Evolutionary conservation across 2,888 invertebrate species (phyloP), one percentile per base, ranked within the genome.

Genomic region (Netelia virgata): DNA sequence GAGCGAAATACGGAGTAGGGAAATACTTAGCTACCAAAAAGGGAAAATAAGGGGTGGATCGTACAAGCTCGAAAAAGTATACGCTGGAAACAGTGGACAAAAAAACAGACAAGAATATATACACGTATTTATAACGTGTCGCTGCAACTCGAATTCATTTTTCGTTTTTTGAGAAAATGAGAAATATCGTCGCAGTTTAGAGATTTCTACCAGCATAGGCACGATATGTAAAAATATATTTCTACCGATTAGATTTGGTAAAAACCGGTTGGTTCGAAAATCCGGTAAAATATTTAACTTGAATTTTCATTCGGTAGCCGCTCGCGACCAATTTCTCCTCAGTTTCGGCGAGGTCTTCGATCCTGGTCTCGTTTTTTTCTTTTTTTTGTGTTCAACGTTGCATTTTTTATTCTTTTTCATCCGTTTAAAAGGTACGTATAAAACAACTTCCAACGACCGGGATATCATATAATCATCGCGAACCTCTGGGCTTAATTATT

Each of bases 301-400:
- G 69, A 64, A 75, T 83, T 83, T 72, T 69, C 76, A 83, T 79
- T 83, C 59, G 69, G 80, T 66, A 41, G 70, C 70, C 75, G 66
- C 53, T 73, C 59, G 73, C 75, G 64, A 28, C 47, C 68, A 59
- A 63, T 23, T 83, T 83, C 53, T 36, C 57, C 18, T n/a, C 50
- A 23, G 66, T 59, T 68, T 47, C 16, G 16, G 43, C 16, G 28
- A 73, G 64, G 55, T 76, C 64, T 64, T 36, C 20, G 36, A 55
- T 61, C 23, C 36, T 14, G 53, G n/a, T 63, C 16, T 70, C 20
- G 18, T 57, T 55, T 79, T 53, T 70, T 47, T 53, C n/a, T 43
- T 55, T 43, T 43, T 64, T 59, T 18, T 63, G 41, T 28, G 3
- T 23, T 11, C 5, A 18, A 57, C 9, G 20, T 28, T 28, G 28